Base-by-base conservation (phyloP, 2,888 invertebrate genomes). In the Tolmerus cingulatus region DNA sequence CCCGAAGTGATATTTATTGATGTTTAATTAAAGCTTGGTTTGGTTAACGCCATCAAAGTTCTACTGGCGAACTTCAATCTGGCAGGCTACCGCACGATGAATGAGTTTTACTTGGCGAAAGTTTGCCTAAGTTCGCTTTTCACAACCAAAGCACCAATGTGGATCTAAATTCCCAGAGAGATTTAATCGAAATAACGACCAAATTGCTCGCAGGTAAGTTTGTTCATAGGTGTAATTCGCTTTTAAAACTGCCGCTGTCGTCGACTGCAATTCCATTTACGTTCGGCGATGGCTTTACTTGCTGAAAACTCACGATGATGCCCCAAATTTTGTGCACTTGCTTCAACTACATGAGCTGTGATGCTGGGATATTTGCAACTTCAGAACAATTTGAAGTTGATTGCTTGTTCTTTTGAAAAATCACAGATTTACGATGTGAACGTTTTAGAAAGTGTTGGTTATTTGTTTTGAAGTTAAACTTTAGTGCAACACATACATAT, bases 31-130 rank as follows among this genome's bases (percentile, higher is more conserved):
- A 90, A 93, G 92, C 91, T 91, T 89, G 93, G 93, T 89, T 91
- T 92, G 88, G 92, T 92, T 89, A 91, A 91, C 90, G 90, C 92
- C 55, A 90, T 92, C 87, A 91, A 91, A 88, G 89, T 91, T 88
- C 90, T 93, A 88, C 89, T 92, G 37, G 90, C 90, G 88, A 89
- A 91, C 89, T 93, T 92, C 90, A 91, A 91, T 90, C 92, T 91
- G 88, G 91, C 92, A 88, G 91, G 91, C 90, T 92, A 91, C 90
- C 90, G 90, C 82, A 89, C 90, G 88, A 90, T 93, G 93, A 90
- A 89, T 87, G 93, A 93, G 90, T 93, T 92, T 89, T 93, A 93
- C 90, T 91, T 93, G 88, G 89, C 91, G 87, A 92, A 92, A 90
- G 91, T 93, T 89, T 92, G 92, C 90, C 90, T 86, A 91, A 91